Evolutionary conservation across 92 coral and sea anemone genomes (phyloP).

Genomic region (Montipora capitata): DNA sequence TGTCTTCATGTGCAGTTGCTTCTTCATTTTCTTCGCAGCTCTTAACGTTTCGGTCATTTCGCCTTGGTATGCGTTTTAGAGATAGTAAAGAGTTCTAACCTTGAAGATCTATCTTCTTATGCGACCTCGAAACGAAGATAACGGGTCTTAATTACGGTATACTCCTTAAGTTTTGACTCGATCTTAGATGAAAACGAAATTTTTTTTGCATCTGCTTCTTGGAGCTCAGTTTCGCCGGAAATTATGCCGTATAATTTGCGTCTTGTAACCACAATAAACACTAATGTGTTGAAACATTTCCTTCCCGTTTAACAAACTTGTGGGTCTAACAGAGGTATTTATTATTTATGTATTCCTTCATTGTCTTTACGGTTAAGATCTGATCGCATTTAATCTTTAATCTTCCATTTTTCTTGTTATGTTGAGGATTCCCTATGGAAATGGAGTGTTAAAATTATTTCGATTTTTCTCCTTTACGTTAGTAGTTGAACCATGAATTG

Average conservation of each 20-base stretch:
- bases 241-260: background rate
- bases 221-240: slow-evolving; percentile 28
- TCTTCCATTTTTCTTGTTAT: slow-evolving; percentile 33
- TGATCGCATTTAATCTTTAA: slow-evolving; percentile 84
- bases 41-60: slow-evolving; percentile 17
- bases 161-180: slow-evolving; percentile 27
- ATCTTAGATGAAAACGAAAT: slow-evolving; percentile 11
- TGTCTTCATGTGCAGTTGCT: slow-evolving; percentile 43
- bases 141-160: slow-evolving; percentile 23
- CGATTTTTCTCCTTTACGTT: background rate
- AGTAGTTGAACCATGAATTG: background rate
- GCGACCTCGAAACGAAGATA: slow-evolving; percentile 55
- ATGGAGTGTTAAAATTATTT: slow-evolving; percentile 3
- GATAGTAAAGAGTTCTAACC: slow-evolving; percentile 35
- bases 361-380: slow-evolving; percentile 74
- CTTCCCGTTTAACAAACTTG: slow-evolving; percentile 61
- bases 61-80: slow-evolving; percentile 33
- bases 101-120: slow-evolving; percentile 23
- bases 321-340: slow-evolving; percentile 73
- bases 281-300: slow-evolving; percentile 44
- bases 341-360: slow-evolving; percentile 89
- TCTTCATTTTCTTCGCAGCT: slow-evolving; percentile 33
- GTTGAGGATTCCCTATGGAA: slow-evolving; percentile 24
- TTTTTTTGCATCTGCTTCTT: background rate
- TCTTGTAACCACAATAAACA: slow-evolving; percentile 24